Evolutionary conservation across 1,140 invertebrate species (phyloP).

Genomic region (Eurosta solidaginis): DNA sequence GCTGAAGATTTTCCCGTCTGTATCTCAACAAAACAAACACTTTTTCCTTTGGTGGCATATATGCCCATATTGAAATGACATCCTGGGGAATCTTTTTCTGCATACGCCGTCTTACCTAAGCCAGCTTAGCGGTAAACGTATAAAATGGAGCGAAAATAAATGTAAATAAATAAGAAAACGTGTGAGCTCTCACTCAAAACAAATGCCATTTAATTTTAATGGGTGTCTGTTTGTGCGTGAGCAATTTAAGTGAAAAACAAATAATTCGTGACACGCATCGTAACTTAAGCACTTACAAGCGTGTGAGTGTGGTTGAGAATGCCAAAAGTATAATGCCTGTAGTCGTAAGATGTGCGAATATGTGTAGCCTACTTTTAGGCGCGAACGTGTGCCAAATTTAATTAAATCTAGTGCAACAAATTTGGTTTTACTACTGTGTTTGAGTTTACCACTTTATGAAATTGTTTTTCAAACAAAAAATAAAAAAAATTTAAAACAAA

Average conservation of each 20-base stretch:
- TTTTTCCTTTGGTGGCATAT: background rate
- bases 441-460: background rate
- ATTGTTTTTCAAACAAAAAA: background rate
- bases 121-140: background rate
- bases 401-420: constrained; percentile 18
- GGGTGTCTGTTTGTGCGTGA: no score
- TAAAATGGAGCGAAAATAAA: constrained; percentile 7
- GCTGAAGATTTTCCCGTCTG: no score
- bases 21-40: no score
- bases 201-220: background rate
- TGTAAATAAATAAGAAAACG: constrained; percentile 18
- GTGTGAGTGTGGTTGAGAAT: no score
- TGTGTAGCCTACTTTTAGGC: background rate
- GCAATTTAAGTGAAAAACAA: constrained; percentile 27
- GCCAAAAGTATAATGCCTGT: background rate
- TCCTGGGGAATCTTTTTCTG: background rate
- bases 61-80: background rate
- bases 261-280: constrained; percentile 14
- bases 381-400: background rate
- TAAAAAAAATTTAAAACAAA: background rate
- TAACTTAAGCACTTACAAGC: background rate
- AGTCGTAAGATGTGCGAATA: background rate
- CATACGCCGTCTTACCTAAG: background rate
- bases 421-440: background rate
- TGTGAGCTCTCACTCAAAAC: background rate